These are phyloP conservation scores for Bettongia penicillata DNA, from an alignment of 2,113 vertebrate genomes.

Conservation along the genomic window DNA sequence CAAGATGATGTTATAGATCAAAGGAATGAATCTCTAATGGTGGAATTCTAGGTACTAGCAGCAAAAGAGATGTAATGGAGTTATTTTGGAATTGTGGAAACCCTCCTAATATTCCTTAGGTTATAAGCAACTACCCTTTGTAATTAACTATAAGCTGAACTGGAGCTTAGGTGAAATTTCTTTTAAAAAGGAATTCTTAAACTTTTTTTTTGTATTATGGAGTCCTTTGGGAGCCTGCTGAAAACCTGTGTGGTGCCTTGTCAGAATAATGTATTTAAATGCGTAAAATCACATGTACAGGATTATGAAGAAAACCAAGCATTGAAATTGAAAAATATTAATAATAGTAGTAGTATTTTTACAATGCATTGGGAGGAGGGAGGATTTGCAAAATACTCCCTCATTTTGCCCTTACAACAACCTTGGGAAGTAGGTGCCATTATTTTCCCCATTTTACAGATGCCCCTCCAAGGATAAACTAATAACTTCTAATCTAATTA, in stretches of 20 bases:
- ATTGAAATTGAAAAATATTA: too few relatives aligned
- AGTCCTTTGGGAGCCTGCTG: too few relatives aligned
- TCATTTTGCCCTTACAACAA: background rate
- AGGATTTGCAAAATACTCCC: too few relatives aligned
- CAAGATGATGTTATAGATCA: background rate
- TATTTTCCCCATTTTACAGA: background rate
- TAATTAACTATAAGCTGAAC: background rate
- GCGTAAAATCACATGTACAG: too few relatives aligned
- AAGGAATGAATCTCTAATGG: background rate
- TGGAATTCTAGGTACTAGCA: background rate
- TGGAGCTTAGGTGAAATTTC: background rate
- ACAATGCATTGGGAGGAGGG: too few relatives aligned
- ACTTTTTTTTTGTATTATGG: background rate
- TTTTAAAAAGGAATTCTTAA: conserved; percentile 11
- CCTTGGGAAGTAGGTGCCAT: background rate
- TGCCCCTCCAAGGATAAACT: background rate
- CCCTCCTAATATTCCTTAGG: background rate
- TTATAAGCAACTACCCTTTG: background rate
- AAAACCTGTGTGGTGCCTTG: too few relatives aligned
- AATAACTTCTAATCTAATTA: background rate
- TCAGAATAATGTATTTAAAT: too few relatives aligned
- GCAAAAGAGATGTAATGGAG: background rate
- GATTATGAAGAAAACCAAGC: too few relatives aligned
- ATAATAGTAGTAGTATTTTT: too few relatives aligned
- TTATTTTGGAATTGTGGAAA: background rate